Evolutionary conservation across 2,797 vertebrate genomes (phyloP).

Genomic region (Tangara arthus): DNA sequence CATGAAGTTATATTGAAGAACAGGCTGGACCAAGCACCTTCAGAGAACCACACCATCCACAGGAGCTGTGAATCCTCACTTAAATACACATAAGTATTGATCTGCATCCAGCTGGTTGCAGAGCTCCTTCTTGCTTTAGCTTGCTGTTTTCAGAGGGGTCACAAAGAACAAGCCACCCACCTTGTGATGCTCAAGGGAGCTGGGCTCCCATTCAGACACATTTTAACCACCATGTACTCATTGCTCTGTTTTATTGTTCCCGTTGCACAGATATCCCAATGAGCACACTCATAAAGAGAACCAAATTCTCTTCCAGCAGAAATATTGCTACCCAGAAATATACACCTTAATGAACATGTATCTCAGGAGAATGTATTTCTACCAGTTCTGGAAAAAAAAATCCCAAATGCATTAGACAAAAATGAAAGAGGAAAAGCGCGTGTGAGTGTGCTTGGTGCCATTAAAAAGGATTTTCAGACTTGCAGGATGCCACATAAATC

Average conservation of each 20-base stretch:
- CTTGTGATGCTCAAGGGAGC: not conserved
- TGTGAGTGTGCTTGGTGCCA: not conserved
- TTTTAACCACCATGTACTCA: not conserved
- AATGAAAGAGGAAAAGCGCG: not conserved
- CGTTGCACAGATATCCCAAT: not conserved
- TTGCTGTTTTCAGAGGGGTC: not conserved
- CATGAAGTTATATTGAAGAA: not conserved
- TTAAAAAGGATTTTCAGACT: not conserved
- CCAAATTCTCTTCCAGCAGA: not conserved
- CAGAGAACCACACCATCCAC: not conserved
- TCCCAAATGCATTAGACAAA: not conserved
- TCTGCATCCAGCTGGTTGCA: not conserved
- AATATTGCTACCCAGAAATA: slow-evolving; percentile 12
- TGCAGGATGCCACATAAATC: not conserved
- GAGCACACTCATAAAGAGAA: not conserved
- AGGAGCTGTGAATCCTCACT: not conserved
- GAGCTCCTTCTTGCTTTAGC: not conserved
- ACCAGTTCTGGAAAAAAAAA: not conserved
- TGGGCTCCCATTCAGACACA: not conserved
- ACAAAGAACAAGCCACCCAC: not conserved
- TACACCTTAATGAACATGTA: slow-evolving; percentile 14
- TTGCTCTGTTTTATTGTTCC: not conserved
- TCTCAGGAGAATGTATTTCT: not conserved
- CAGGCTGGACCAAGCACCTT: not conserved
- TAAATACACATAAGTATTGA: not conserved